These are phyloP conservation scores for Percopsis omiscomaycus DNA, from an alignment of 2,797 vertebrate genomes.

Conservation along the genomic window DNA sequence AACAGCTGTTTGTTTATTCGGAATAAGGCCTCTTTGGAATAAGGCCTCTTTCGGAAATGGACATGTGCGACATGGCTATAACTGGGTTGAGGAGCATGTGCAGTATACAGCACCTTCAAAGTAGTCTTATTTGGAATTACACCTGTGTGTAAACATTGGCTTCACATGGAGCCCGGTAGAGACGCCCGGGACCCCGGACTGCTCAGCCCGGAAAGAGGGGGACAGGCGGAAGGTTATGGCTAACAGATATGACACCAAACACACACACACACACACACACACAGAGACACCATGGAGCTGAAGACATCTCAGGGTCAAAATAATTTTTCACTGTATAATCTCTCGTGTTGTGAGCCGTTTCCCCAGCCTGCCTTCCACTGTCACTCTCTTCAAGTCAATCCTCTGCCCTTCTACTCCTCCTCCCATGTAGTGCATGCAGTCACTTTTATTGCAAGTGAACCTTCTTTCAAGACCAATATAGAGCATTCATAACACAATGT, in stretches of 20 bases:
- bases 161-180: neutral
- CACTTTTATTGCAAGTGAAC: constrained; percentile 41
- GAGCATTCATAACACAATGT: constrained; percentile 33
- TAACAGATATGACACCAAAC: constrained; percentile 56
- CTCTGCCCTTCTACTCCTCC: neutral
- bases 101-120: too few species aligned
- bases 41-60: too few species aligned
- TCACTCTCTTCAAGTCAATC: neutral
- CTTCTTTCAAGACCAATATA: constrained; percentile 20
- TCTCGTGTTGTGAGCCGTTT: constrained; percentile 28
- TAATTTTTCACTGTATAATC: constrained; percentile 68
- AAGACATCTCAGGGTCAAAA: constrained; percentile 62
- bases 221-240: constrained; percentile 45
- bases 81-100: too few species aligned
- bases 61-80: too few species aligned
- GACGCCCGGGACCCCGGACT: constrained; percentile 27
- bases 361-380: constrained; percentile 1
- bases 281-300: constrained; percentile 36
- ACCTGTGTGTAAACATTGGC: too few species aligned
- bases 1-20: too few species aligned
- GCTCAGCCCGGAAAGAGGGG: constrained; percentile 21
- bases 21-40: too few species aligned
- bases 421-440: neutral
- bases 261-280: constrained; percentile 21
- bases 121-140: too few species aligned